Base-by-base conservation (phyloP, 2,113 vertebrate genomes). In the Fukomys damarensis region DNA sequence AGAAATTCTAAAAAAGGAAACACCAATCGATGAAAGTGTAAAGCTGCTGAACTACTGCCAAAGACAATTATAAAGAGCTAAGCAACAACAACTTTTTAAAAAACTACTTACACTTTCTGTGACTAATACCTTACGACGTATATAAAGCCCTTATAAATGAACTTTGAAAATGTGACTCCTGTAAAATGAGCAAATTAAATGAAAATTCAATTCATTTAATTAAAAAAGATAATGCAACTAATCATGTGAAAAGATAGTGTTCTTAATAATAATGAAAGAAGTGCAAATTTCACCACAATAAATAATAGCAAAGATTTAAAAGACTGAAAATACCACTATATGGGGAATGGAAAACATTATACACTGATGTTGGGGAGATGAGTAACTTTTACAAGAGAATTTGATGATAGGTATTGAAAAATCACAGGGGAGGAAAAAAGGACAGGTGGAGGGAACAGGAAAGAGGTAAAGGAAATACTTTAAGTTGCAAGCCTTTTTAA, bases 1-100 rank as follows among this genome's bases (percentile, higher is more conserved):
- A 80, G 32, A 52, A 79, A 79, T 84, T 84, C 46, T 65, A 56
- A n/a, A 85, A 85, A 94, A 43, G 74, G 56, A 86, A 91, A 65
- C 28, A 32, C 30, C 28, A 24, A 65, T 82, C 54, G 54, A 58
- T 89, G 83, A 89, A 65, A 68, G 20, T 91, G 8, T 16, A 82
- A 84, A 94, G 22, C 38, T 84, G 88, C 35, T 41, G 43, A 76
- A 76, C 38, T 82, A 76, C 77, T 41, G 13, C 65, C 66, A 56
- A 41, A 90, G 72, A 74, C 28, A 61, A 66, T 77, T 58, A 72
- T 59, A n/a, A 59, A 89, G 76, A 59, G 10, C 10, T 7, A 83
- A 88, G 32, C 38, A 68, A 38, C 11, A 58, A 87, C 5, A 30
- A 30, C 10, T 65, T 65, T n/a, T 68, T 43, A 3, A n/a, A 66